Base-by-base conservation (phyloP, 2,113 vertebrate genomes). In the Gopherus flavomarginatus region DNA sequence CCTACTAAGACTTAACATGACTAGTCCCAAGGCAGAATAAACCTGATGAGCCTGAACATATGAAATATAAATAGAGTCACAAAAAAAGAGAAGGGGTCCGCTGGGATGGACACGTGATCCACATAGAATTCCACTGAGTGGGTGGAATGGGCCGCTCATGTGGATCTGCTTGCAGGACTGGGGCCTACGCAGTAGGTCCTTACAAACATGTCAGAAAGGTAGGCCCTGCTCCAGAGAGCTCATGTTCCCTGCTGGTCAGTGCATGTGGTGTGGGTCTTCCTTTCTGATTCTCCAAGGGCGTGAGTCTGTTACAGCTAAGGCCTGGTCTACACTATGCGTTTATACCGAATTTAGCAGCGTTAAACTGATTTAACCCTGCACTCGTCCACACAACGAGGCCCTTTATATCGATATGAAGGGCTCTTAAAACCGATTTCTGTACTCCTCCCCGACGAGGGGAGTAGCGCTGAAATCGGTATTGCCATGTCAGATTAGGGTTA, bases 31-130 rank as follows among this genome's bases (percentile, higher is more conserved):
- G 17, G 8, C 59, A 90, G 31, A 86, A 86, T 69, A 81, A 92
- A 87, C 24, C 81, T 65, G 62, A 53, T 27, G 92, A 96, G 24
- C 85, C 69, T 86, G 85, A 90, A 89, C 31, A 54, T 65, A 90
- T 83, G 57, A 92, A 81, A 72, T 86, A 85, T 26, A 86, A 86
- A 91, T 62, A 49, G 13, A 79, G 87, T 52, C 42, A 82, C 42
- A 85, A 44, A 59, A 85, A 92, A 19, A 90, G 38, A 29, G 26
- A 38, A 85, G 72, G 12, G 24, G 21, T 92, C 85, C 57, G 80
- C 12, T 38, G 0, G 0, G 14, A 35, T 84, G 69, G 42, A 81
- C 6, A 49, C n/a, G 2, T 0, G 3, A 52, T 69, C 53, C 78
- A 75, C 42, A 5, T 77, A 87, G 35, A 31, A 77, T 5, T n/a